phyloP scores from a whole-genome alignment of 2,888 invertebrate genomes.

The Pardosa pseudoannulata region DNA sequence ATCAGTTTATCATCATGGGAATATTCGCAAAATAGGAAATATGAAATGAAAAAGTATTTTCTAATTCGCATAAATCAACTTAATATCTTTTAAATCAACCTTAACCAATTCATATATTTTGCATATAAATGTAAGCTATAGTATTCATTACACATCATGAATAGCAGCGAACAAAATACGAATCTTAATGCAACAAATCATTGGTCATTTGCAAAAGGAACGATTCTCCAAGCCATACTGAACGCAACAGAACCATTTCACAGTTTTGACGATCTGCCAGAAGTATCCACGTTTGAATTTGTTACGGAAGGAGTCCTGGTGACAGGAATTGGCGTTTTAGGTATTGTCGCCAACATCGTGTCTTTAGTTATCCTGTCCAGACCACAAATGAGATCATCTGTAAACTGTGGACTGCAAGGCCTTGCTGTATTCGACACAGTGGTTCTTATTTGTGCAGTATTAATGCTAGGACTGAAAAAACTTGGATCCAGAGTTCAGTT shows the following conservation, averaged over 20 bases:
- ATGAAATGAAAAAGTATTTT: too few species aligned
- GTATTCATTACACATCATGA: neutral
- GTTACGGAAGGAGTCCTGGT: conserved; percentile 58
- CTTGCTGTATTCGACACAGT: conserved; percentile 95
- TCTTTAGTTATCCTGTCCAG: conserved; percentile 64
- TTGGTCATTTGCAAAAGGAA: neutral
- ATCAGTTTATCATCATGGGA: too few species aligned
- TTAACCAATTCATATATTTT: too few species aligned
- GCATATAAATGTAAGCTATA: too few species aligned
- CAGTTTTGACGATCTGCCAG: conserved; percentile 24
- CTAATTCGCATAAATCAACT: too few species aligned
- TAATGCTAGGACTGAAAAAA: conserved; percentile 88
- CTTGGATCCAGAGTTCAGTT: conserved; percentile 37
- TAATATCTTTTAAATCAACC: too few species aligned
- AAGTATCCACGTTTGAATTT: conserved; percentile 64
- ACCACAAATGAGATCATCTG: conserved; percentile 67
- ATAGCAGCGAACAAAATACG: neutral
- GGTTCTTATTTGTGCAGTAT: conserved; percentile 83
- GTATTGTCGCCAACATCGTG: conserved; percentile 56
- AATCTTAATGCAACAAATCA: neutral
- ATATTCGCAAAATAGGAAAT: too few species aligned
- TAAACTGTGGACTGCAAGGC: conserved; percentile 71
- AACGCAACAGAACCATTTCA: conserved; percentile 39
- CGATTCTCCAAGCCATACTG: conserved; percentile 27
- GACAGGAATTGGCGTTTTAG: conserved; percentile 52